Evolutionary conservation across 2,888 invertebrate species (phyloP).

Genomic region (Ennomos erosarius): DNA sequence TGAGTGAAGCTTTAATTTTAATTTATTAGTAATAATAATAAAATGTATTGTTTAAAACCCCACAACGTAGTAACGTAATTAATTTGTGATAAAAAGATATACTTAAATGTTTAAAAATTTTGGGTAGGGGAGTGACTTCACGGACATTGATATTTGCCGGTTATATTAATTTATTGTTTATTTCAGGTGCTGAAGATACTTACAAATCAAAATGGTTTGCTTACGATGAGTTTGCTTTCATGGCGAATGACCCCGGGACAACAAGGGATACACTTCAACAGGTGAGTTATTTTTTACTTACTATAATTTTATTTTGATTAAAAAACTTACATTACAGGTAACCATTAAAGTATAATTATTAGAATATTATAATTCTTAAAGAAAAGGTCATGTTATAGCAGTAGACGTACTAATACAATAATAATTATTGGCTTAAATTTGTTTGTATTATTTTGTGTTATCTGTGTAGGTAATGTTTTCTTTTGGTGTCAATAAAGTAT

Average conservation of each 20-base stretch:
- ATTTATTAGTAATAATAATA: conserved; percentile 29
- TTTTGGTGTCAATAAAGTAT: conserved; percentile 17
- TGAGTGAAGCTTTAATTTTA: conserved; percentile 27
- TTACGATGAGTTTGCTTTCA: conserved; percentile 39
- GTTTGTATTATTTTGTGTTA: conserved; percentile 19
- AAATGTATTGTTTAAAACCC: conserved; percentile 29
- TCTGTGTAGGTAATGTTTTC: conserved; percentile 19
- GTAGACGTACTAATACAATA: conserved; percentile 17
- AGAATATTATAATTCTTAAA: conserved; percentile 18
- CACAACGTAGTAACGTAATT: conserved; percentile 27
- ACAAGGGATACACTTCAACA: conserved; percentile 39
- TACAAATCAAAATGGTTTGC: conserved; percentile 37
- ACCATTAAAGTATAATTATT: conserved; percentile 12
- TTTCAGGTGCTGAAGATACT: conserved; percentile 29
- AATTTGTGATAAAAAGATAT: conserved; percentile 19
- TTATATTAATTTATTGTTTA: conserved; percentile 25
- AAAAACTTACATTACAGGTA: conserved; percentile 14
- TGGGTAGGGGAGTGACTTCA: conserved; percentile 20
- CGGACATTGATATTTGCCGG: conserved; percentile 18
- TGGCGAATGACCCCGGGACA: conserved; percentile 40
- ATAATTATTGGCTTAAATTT: conserved; percentile 18
- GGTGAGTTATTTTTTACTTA: conserved; percentile 20
- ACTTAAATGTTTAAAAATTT: conserved; percentile 23
- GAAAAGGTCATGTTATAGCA: conserved; percentile 17
- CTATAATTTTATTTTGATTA: conserved; percentile 13